These are phyloP conservation scores for Zaprionus bogoriensis DNA, from an alignment of 2,888 invertebrate genomes.

Conservation along the genomic window DNA sequence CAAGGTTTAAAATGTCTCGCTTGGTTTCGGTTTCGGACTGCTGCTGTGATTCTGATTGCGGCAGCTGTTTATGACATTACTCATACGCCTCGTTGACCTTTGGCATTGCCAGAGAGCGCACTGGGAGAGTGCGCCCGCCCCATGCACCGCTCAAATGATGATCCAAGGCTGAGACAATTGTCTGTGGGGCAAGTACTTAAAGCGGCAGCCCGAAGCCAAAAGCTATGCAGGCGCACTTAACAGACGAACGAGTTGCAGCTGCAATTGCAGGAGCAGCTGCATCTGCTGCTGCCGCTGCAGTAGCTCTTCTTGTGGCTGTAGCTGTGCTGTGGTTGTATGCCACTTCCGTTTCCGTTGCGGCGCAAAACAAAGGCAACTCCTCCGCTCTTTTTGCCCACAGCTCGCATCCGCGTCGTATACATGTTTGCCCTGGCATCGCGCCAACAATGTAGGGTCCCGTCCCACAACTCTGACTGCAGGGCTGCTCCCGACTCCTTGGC, in stretches of 20 bases:
- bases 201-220: slow-evolving; percentile 21
- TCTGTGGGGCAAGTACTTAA: slow-evolving; percentile 32
- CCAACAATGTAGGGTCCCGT: slow-evolving; percentile 64
- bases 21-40: slow-evolving; percentile 48
- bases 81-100: slow-evolving; percentile 72
- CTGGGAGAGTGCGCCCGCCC: neutral
- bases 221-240: slow-evolving; percentile 54
- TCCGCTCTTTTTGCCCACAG: slow-evolving; percentile 38
- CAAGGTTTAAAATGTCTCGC: slow-evolving; percentile 62
- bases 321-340: slow-evolving; percentile 37
- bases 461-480: slow-evolving; percentile 3
- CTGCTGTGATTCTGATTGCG: slow-evolving; percentile 70
- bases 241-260: slow-evolving; percentile 40
- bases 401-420: slow-evolving; percentile 25
- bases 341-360: slow-evolving; percentile 68
- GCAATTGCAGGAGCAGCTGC: slow-evolving; percentile 17
- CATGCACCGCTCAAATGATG: neutral
- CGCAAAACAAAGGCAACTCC: slow-evolving; percentile 52
- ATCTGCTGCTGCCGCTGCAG: slow-evolving; percentile 24
- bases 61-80: slow-evolving; percentile 75
- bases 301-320: slow-evolving; percentile 5
- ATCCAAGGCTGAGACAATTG: slow-evolving; percentile 14
- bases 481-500: slow-evolving; percentile 1
- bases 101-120: slow-evolving; percentile 27
- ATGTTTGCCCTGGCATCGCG: slow-evolving; percentile 53